Percentiles rank a stretch among this genome's conserved stretches.
Conservation (phyloP, 2,888 invertebrate species). For the Andrena flavipes region DNA sequence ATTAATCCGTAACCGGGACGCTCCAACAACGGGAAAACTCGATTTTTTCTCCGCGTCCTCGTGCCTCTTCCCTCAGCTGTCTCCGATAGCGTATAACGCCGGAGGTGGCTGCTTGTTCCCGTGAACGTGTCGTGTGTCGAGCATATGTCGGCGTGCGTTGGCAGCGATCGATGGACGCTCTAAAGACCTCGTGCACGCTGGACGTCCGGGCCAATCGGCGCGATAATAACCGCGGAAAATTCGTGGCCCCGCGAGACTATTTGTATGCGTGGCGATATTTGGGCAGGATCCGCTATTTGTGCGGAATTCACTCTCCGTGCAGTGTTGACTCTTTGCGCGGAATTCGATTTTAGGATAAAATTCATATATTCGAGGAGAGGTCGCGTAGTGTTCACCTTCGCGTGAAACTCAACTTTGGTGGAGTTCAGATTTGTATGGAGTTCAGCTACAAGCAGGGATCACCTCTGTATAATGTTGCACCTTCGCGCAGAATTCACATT, state of each 20-base stretch:
- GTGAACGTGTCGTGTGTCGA: constrained; percentile 16
- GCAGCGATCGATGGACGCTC: constrained; percentile 40
- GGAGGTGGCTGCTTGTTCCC: constrained; percentile 38
- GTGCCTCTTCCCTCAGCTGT: constrained; percentile 24
- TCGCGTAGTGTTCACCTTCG: too few relatives aligned
- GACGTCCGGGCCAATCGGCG: constrained; percentile 4
- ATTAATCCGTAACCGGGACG: constrained; percentile 73
- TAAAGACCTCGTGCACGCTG: constrained; percentile 8
- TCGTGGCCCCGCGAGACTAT: not conserved
- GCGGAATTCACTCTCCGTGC: too few relatives aligned
- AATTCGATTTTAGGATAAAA: too few relatives aligned
- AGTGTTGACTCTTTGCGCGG: too few relatives aligned
- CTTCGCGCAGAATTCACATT: too few relatives aligned
- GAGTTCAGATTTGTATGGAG: too few relatives aligned
- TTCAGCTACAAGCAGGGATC: too few relatives aligned
- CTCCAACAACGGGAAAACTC: constrained; percentile 46
- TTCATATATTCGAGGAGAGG: too few relatives aligned
- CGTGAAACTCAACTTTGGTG: too few relatives aligned
- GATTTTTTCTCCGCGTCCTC: constrained; percentile 33
- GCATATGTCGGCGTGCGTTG: constrained; percentile 22
- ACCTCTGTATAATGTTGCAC: too few relatives aligned
- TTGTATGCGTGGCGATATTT: not conserved
- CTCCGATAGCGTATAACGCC: constrained; percentile 29
- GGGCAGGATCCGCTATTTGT: too few relatives aligned
- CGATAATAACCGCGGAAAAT: constrained; percentile 17